These are phyloP conservation scores for Electrophaes corylata DNA, from an alignment of 2,888 invertebrate species.

Conservation along the genomic window DNA sequence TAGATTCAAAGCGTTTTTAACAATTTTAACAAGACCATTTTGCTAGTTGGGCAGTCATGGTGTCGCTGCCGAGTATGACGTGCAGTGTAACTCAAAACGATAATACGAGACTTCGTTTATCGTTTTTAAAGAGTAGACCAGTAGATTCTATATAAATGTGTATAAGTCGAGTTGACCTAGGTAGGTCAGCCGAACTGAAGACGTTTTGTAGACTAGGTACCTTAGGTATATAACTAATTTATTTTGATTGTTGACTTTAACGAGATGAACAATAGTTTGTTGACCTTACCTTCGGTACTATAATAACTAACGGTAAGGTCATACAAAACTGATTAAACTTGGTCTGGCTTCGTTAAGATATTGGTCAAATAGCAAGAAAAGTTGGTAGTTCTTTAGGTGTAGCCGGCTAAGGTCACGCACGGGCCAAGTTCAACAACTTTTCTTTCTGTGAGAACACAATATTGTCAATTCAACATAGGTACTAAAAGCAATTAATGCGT, in stretches of 20 bases:
- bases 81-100: too few species aligned
- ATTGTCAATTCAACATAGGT: constrained; percentile 29
- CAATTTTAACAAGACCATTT: too few species aligned
- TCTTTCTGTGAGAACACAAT: constrained; percentile 45
- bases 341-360: constrained; percentile 11
- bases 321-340: constrained; percentile 27
- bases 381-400: constrained; percentile 31
- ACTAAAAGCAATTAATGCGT: not conserved
- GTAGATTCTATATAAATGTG: too few species aligned
- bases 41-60: too few species aligned
- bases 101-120: too few species aligned
- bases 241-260: not conserved
- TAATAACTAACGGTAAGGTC: constrained; percentile 1
- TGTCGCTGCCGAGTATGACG: too few species aligned
- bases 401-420: constrained; percentile 55
- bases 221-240: not conserved
- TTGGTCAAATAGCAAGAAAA: constrained; percentile 26
- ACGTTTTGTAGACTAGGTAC: not conserved
- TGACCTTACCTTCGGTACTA: constrained; percentile 5
- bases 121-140: too few species aligned
- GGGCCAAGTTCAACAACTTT: constrained; percentile 66
- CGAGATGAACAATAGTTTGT: constrained; percentile 8
- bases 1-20: too few species aligned
- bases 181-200: too few species aligned
- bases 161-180: too few species aligned